A percentile compares a stretch with the other conserved stretches of the same genome.
Conservation (phyloP, 2,888 invertebrate genomes). For the Orthonychiurus folsomi region DNA sequence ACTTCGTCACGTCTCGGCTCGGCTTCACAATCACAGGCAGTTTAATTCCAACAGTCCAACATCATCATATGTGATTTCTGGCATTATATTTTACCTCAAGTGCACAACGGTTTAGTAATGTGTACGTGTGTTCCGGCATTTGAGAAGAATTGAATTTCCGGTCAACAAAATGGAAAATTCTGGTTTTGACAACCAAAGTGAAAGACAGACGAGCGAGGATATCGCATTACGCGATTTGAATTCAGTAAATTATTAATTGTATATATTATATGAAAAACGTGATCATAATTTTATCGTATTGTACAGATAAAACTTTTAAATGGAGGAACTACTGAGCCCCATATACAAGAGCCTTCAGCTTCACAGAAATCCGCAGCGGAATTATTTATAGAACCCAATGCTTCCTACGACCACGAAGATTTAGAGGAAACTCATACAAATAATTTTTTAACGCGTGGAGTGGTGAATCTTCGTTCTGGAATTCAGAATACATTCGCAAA, state of each 20-base stretch:
- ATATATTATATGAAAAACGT: too few species aligned
- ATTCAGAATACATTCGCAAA: not conserved
- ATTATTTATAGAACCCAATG: not conserved
- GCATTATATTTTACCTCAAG: not conserved
- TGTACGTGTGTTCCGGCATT: not conserved
- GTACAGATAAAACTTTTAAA: too few species aligned
- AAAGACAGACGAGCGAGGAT: not conserved
- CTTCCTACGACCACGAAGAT: not conserved
- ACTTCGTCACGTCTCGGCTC: too few species aligned
- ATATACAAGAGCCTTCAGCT: too few species aligned
- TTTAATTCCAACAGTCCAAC: not conserved
- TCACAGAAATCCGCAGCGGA: too few species aligned
- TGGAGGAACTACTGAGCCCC: too few species aligned
- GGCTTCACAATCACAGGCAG: too few species aligned
- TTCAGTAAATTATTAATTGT: not conserved
- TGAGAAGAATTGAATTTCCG: not conserved
- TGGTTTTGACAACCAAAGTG: not conserved
- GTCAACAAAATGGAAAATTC: not conserved
- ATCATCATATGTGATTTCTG: too few species aligned
- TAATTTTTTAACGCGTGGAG: not conserved
- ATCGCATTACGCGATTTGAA: not conserved
- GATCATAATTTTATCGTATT: too few species aligned
- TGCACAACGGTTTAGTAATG: not conserved
- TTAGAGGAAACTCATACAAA: not conserved
- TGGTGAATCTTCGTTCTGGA: not conserved